Percentiles rank a stretch among this genome's conserved stretches.
Evolutionary conservation across 2,888 invertebrate genomes (phyloP).

Genomic region (Xanthia icteritia): DNA sequence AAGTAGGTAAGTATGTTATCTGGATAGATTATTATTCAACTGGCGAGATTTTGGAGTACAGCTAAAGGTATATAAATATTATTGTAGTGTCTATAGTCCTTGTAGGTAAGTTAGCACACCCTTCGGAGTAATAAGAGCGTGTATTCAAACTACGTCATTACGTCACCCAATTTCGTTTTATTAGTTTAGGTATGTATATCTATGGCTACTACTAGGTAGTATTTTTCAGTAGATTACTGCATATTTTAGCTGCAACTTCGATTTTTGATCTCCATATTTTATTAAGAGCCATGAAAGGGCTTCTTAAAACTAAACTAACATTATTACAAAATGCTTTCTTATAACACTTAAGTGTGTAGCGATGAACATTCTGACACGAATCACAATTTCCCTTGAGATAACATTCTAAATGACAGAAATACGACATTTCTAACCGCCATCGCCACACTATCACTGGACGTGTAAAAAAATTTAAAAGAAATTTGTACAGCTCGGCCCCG

Average conservation of each 20-base stretch:
- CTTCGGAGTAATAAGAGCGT: slow-evolving; percentile 1
- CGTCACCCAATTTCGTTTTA: not conserved
- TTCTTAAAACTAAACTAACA: not conserved
- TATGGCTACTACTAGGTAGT: not conserved
- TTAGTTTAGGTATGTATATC: not conserved
- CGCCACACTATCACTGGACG: not conserved
- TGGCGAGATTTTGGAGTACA: slow-evolving; percentile 7
- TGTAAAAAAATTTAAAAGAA: not conserved
- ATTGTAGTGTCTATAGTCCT: not conserved
- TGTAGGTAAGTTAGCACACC: not conserved
- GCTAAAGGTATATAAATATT: not conserved
- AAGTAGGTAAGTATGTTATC: not conserved
- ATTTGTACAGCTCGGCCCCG: too few relatives aligned
- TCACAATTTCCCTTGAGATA: not conserved
- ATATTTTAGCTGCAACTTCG: not conserved
- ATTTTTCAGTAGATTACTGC: slow-evolving; percentile 6
- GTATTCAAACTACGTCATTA: not conserved
- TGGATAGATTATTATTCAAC: not conserved
- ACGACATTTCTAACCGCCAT: not conserved
- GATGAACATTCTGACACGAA: not conserved
- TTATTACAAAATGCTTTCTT: not conserved
- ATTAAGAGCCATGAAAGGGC: not conserved
- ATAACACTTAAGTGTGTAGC: not conserved
- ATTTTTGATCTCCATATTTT: not conserved
- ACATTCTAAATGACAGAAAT: not conserved